Evolutionary conservation across 2,888 invertebrate genomes (phyloP).

Genomic region (Yponomeuta cagnagella): DNA sequence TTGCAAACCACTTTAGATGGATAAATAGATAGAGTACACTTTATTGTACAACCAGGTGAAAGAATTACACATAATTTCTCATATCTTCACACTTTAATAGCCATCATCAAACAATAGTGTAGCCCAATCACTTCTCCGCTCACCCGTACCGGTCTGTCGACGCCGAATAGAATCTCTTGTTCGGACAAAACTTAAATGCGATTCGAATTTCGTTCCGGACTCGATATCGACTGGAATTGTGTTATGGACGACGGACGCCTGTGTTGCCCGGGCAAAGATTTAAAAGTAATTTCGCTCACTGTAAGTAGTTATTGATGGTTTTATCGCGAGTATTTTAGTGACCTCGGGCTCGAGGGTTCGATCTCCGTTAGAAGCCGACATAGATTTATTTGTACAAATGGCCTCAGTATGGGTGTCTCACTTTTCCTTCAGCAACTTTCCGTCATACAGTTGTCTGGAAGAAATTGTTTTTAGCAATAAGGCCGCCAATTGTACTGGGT

Average conservation of each 20-base stretch:
- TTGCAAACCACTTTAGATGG: neutral
- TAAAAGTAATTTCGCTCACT: neutral
- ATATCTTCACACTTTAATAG: neutral
- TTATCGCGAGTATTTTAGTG: neutral
- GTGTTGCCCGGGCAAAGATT: neutral
- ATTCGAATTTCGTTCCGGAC: neutral
- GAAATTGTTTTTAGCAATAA: no score
- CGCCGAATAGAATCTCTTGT: neutral
- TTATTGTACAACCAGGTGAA: no score
- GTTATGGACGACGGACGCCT: constrained; percentile 7
- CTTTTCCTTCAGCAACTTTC: no score
- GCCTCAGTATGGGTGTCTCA: no score
- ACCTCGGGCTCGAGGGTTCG: no score
- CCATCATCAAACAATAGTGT: neutral
- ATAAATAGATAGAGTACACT: no score
- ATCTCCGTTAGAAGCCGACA: no score
- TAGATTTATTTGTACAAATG: no score
- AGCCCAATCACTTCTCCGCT: neutral
- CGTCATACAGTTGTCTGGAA: no score
- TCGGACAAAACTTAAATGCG: constrained; percentile 9
- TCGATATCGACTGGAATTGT: constrained; percentile 2
- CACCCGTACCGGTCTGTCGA: neutral
- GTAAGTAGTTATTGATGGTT: neutral
- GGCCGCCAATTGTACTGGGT: no score
- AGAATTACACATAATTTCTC: no score